Evolutionary conservation across 2,797 vertebrate genomes (phyloP).

Genomic region (Rhinella marina): DNA sequence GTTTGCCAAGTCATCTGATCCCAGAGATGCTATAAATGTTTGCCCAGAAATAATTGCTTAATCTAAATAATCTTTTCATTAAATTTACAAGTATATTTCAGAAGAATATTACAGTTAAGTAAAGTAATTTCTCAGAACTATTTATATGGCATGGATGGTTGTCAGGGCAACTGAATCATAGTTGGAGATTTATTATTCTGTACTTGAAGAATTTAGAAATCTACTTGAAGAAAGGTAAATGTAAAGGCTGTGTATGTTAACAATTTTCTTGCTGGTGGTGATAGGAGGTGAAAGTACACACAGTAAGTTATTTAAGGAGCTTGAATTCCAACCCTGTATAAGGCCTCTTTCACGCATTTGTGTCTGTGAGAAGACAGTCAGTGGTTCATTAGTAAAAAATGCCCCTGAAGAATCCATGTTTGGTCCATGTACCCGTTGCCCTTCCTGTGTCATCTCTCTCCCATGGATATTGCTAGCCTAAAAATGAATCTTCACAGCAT

Average conservation of each 20-base stretch:
- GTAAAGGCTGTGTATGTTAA: not conserved
- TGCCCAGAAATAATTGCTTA: slow-evolving; percentile 24
- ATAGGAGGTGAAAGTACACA: not conserved
- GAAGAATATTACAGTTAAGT: slow-evolving; percentile 28
- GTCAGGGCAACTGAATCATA: slow-evolving; percentile 31
- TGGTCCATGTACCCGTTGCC: no score
- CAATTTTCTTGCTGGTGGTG: not conserved
- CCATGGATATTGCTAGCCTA: no score
- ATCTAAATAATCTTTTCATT: slow-evolving; percentile 41
- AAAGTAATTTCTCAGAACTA: slow-evolving; percentile 41
- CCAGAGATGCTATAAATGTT: not conserved
- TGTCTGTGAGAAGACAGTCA: no score
- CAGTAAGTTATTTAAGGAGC: not conserved
- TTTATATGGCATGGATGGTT: slow-evolving; percentile 44
- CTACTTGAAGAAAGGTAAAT: slow-evolving; percentile 4
- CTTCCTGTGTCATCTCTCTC: no score
- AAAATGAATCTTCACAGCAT: no score
- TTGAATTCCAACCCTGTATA: no score
- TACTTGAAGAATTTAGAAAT: slow-evolving; percentile 23
- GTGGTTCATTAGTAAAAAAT: no score
- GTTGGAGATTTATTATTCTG: slow-evolving; percentile 6
- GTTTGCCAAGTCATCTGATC: slow-evolving; percentile 13
- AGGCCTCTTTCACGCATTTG: no score
- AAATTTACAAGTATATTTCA: not conserved
- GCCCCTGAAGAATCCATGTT: no score